Evolutionary conservation across 1,140 invertebrate genomes (phyloP).

Genomic region (Trichonephila inaurata): DNA sequence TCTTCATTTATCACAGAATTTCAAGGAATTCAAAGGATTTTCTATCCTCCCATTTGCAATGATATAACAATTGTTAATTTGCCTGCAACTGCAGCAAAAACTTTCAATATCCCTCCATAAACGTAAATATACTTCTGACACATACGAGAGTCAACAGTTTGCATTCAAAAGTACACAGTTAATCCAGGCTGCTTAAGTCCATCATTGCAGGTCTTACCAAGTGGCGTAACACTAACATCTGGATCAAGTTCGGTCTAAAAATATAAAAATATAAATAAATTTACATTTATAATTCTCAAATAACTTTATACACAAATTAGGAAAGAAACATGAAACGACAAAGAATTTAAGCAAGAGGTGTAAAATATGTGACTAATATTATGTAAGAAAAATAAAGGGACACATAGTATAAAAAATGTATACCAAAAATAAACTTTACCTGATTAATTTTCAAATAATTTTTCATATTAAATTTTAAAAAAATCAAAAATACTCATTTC

Average conservation of each 20-base stretch:
- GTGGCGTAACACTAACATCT: slow-evolving; percentile 83
- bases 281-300: no score
- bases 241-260: slow-evolving; percentile 83
- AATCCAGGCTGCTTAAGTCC: slow-evolving; percentile 82
- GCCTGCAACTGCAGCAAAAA: not conserved
- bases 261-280: slow-evolving; percentile 55
- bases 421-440: no score
- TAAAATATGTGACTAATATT: no score
- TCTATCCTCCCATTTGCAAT: not conserved
- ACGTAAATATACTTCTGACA: not conserved
- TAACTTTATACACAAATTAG: no score
- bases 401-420: no score
- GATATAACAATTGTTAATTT: not conserved
- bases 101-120: not conserved
- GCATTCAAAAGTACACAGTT: slow-evolving; percentile 83
- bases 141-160: not conserved
- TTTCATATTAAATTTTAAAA: no score
- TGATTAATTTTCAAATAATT: no score
- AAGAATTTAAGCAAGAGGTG: no score
- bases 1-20: slow-evolving; percentile 66
- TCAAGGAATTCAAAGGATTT: slow-evolving; percentile 49
- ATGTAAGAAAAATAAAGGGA: no score
- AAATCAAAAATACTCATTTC: no score
- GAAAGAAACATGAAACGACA: no score
- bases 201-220: slow-evolving; percentile 80